Base-by-base conservation (phyloP, 2,797 vertebrate genomes). In the Cossypha niveicapilla region DNA sequence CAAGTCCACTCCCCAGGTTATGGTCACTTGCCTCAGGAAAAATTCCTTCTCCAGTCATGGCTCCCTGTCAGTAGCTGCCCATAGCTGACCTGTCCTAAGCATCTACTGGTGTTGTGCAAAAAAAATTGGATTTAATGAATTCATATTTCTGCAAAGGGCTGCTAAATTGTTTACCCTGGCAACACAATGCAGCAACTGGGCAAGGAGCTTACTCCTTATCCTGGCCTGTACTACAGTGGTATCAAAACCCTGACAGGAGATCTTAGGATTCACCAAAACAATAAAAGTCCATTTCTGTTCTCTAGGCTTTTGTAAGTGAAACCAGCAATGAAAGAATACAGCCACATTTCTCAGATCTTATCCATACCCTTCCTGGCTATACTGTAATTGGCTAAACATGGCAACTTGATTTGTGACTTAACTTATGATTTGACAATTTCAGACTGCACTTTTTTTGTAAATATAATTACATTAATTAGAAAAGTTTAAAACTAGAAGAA, bases 161-260 rank as follows among this genome's bases (percentile, higher is more conserved):
- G 42, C 28, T 24, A 22, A 67, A 54, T 5, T 27, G 4, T 9
- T 67, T 8, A 47, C 3, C 14, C 32, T 68, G 58, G 27, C 18
- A 68, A 25, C 5, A 9, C 13, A 6, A 27, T 3, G 13, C 12
- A 74, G 27, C 51, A 53, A 10, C 5, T 3, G 24, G 30, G 6
- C 34, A 53, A 57, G 53, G 51, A 73, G 15, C 25, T 44, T 25
- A 47, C 22, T 76, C 28, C 54, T 66, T 8, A 24, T 17, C 14
- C 16, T 44, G 15, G 15, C 18, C 48, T 61, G 11, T 8, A 4
- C 0, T 1, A 30, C 58, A 48, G 3, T 2, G 9, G 6, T 5
- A 65, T 16, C 54, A 37, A 71, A 86, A 54, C 17, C 10, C 28
- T 23, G 23, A 71, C 41, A n/a, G 25, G 22, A 44, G 27, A 61